A percentile compares a stretch with the other conserved stretches of the same genome.
These are phyloP conservation scores for Acleris emargana DNA, from an alignment of 2,888 invertebrate species.

Conservation along the genomic window DNA sequence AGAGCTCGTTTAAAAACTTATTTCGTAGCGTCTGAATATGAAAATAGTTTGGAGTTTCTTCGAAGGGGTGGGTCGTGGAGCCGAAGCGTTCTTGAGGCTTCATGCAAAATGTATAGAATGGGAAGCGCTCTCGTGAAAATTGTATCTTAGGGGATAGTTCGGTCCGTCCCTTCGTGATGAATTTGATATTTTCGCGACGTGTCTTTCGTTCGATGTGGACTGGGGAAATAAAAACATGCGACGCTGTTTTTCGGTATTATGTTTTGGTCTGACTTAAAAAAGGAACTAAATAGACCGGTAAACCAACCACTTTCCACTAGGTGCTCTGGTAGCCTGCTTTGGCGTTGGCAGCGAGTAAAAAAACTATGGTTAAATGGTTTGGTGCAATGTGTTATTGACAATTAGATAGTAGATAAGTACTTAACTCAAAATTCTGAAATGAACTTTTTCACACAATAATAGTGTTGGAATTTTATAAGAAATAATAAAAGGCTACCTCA, in stretches of 20 bases:
- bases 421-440: too few relatives aligned
- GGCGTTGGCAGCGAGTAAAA: too few relatives aligned
- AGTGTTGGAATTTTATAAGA: too few relatives aligned
- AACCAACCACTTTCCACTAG: too few relatives aligned
- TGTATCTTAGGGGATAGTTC: slow-evolving; percentile 57
- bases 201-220: slow-evolving; percentile 3
- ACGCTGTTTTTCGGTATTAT: background rate
- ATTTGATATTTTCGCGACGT: slow-evolving; percentile 55
- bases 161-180: slow-evolving; percentile 50
- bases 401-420: too few relatives aligned
- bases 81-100: slow-evolving; percentile 49
- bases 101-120: slow-evolving; percentile 76
- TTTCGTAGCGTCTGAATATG: slow-evolving; percentile 41
- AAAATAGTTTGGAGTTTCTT: slow-evolving; percentile 58
- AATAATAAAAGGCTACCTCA: too few relatives aligned
- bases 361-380: too few relatives aligned
- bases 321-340: too few relatives aligned
- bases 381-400: too few relatives aligned
- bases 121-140: slow-evolving; percentile 55
- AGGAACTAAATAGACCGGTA: too few relatives aligned
- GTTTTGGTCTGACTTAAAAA: background rate
- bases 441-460: too few relatives aligned
- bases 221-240: slow-evolving; percentile 7
- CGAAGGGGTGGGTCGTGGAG: slow-evolving; percentile 47
- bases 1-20: slow-evolving; percentile 29